Conservation (phyloP, 2,113 vertebrate species). For the Garra rufa region DNA sequence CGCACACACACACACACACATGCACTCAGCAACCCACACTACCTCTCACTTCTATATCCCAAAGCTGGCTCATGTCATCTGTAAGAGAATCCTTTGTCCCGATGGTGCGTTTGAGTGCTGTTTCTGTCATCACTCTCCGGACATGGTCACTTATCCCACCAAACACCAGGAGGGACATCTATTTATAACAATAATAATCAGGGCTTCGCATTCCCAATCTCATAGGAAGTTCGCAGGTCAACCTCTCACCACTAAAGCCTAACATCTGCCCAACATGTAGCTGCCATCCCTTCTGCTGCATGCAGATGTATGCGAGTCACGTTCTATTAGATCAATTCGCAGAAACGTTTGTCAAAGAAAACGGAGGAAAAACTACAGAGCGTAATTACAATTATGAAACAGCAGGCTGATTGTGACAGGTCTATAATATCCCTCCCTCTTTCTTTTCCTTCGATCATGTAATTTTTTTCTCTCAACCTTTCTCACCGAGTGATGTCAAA, state of each 20-base stretch:
- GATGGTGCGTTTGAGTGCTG: conserved; percentile 60
- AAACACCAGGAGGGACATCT: conserved; percentile 43
- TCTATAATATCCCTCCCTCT: conserved; percentile 47
- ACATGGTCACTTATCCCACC: conserved; percentile 54
- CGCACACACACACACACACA: conserved; percentile 32
- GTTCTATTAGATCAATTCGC: neutral
- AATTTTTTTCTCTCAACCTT: conserved; percentile 61
- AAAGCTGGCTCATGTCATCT: conserved; percentile 36
- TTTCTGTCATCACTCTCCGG: conserved; percentile 66
- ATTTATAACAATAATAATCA: conserved; percentile 53
- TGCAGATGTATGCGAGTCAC: neutral
- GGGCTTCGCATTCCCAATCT: conserved; percentile 28
- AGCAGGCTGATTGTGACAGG: neutral
- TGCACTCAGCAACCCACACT: conserved; percentile 42
- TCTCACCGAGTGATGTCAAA: conserved; percentile 38
- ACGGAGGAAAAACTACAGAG: neutral
- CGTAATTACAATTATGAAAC: conserved; percentile 7
- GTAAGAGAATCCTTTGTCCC: conserved; percentile 67
- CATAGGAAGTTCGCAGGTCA: conserved; percentile 37
- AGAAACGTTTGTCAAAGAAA: neutral
- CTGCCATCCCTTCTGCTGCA: neutral
- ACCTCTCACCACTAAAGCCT: neutral
- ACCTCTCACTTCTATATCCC: conserved; percentile 50
- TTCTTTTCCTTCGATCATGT: conserved; percentile 50
- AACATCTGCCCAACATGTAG: neutral